A percentile compares a stretch with the other conserved stretches of the same genome.
Conservation (phyloP, 2,888 invertebrate species). For the Hirtodrosophila confusa region DNA sequence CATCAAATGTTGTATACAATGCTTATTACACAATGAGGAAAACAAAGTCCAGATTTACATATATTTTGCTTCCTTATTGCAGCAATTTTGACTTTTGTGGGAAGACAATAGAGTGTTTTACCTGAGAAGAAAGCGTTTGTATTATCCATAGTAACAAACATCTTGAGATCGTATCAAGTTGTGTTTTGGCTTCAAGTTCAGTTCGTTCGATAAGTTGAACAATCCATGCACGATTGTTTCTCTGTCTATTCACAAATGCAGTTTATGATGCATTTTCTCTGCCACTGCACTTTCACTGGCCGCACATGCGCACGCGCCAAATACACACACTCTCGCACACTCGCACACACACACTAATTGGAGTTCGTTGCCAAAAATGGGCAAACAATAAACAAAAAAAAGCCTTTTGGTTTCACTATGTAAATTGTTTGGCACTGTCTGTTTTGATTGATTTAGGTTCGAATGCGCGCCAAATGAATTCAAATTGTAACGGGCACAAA, state of each 20-base stretch:
- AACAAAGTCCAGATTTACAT: too few relatives aligned
- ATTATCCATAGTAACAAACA: constrained; percentile 84
- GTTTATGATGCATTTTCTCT: constrained; percentile 58
- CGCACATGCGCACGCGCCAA: constrained; percentile 67
- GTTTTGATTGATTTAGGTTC: constrained; percentile 50
- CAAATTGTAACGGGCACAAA: constrained; percentile 47
- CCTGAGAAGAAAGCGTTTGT: constrained; percentile 83
- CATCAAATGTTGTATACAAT: too few relatives aligned
- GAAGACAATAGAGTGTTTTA: constrained; percentile 41
- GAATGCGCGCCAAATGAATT: constrained; percentile 57
- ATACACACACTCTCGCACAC: constrained; percentile 13
- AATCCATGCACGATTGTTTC: constrained; percentile 45
- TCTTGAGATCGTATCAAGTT: constrained; percentile 56
- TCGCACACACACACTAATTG: constrained; percentile 10
- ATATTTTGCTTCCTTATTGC: too few relatives aligned
- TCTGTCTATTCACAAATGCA: constrained; percentile 43
- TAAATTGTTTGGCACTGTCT: constrained; percentile 40
- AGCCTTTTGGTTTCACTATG: constrained; percentile 43
- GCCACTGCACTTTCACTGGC: constrained; percentile 66
- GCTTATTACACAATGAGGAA: too few relatives aligned
- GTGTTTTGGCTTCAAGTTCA: constrained; percentile 4
- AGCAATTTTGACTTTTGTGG: too few relatives aligned
- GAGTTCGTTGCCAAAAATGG: constrained; percentile 57
- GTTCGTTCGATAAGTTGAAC: constrained; percentile 24
- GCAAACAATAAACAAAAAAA: constrained; percentile 31